phyloP scores from a whole-genome alignment of 2,797 vertebrate species.

The Sebastes kiyomatsui region DNA sequence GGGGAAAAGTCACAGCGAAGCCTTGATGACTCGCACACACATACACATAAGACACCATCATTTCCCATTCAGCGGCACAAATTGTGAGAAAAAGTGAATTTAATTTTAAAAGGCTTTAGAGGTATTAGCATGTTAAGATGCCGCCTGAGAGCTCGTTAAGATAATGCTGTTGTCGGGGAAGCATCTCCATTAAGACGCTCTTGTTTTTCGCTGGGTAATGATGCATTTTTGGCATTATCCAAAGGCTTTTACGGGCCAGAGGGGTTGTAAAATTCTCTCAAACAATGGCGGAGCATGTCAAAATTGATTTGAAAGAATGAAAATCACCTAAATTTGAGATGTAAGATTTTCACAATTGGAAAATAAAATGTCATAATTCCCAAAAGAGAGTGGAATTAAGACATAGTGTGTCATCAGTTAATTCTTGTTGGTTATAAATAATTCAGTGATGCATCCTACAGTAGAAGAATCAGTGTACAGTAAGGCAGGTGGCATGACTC shows the following conservation, averaged over 20 bases:
- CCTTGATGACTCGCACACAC: not conserved
- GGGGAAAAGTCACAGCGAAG: not conserved
- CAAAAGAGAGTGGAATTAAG: not conserved
- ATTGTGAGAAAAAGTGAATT: not conserved
- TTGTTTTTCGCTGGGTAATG: not conserved
- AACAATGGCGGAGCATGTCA: not conserved
- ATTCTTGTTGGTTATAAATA: not conserved
- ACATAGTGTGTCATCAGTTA: not conserved
- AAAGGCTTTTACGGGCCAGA: not conserved
- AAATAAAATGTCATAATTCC: not conserved
- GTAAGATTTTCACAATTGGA: not conserved
- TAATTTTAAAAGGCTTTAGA: slow-evolving; percentile 17
- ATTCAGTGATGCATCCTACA: not conserved
- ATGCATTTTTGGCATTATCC: not conserved
- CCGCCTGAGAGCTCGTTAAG: not conserved
- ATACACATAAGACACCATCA: not conserved
- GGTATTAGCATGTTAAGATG: slow-evolving; percentile 8
- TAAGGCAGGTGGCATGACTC: not conserved
- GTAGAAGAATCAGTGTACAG: not conserved
- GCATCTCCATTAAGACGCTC: not conserved
- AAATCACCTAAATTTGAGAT: not conserved
- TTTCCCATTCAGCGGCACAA: slow-evolving; percentile 8
- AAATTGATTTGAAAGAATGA: not conserved
- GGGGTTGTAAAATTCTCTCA: not conserved
- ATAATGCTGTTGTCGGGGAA: slow-evolving; percentile 5